phyloP scores from a whole-genome alignment of 2,797 vertebrate genomes.

The Tiaroga cobitis region DNA sequence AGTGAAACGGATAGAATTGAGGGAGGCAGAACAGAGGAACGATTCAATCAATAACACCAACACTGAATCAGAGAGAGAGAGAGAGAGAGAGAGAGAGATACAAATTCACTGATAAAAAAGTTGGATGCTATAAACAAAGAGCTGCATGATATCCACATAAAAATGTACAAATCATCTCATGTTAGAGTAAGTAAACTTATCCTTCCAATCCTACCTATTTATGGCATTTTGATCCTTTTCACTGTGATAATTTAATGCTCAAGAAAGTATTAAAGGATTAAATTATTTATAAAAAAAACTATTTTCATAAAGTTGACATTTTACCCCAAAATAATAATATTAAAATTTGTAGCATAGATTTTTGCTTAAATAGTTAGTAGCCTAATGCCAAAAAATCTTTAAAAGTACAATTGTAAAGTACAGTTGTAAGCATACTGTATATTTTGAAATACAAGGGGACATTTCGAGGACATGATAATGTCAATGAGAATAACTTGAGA shows the following conservation, averaged over 20 bases:
- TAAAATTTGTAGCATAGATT: not conserved
- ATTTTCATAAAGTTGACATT: not conserved
- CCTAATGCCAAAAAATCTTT: not conserved
- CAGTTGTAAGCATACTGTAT: not conserved
- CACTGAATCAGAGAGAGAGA: conserved; percentile 60
- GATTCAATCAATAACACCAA: conserved; percentile 84
- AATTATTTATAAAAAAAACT: not conserved
- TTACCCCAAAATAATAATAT: not conserved
- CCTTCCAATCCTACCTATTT: not conserved
- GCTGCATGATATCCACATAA: conserved; percentile 7
- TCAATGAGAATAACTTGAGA: not conserved
- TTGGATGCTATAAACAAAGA: conserved; percentile 47
- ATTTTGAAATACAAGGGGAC: not conserved
- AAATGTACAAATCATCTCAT: not conserved
- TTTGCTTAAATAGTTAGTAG: not conserved
- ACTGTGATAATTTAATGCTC: not conserved
- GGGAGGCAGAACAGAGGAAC: conserved; percentile 81
- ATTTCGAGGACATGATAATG: not conserved
- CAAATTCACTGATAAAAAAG: not conserved
- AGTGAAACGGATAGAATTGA: conserved; percentile 81
- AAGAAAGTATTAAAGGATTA: not conserved
- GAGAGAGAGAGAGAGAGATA: not conserved
- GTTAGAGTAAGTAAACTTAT: not conserved
- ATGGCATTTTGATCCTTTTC: not conserved
- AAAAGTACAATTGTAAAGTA: not conserved